phyloP scores from a whole-genome alignment of 2,888 invertebrate species.

The Caenorhabditis zanzibari region DNA sequence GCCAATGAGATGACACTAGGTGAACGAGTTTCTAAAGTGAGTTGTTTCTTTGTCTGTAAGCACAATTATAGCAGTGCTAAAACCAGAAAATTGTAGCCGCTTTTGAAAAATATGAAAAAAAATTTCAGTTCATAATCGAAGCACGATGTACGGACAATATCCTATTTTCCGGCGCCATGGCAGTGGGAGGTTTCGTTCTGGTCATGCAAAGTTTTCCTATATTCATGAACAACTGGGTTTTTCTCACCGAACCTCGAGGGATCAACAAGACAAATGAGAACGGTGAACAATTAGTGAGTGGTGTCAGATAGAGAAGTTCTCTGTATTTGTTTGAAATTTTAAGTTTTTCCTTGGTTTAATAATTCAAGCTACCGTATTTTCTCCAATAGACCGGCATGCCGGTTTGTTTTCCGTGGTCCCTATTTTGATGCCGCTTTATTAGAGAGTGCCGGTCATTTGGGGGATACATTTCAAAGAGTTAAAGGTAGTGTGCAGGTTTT shows the following conservation, averaged over 20 bases:
- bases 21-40: slow-evolving; percentile 63
- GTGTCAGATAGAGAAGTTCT: background rate
- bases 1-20: slow-evolving; percentile 58
- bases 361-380: too few species aligned
- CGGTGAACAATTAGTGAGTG: slow-evolving; percentile 77
- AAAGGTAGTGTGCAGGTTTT: too few species aligned
- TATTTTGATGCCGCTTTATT: too few species aligned
- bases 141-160: slow-evolving; percentile 77
- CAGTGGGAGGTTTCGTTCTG: slow-evolving; percentile 69
- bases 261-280: slow-evolving; percentile 81
- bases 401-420: too few species aligned
- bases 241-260: slow-evolving; percentile 80
- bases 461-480: too few species aligned
- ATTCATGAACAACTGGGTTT: slow-evolving; percentile 80
- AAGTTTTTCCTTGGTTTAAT: too few species aligned
- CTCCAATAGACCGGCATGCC: too few species aligned
- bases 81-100: background rate
- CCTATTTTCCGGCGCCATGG: slow-evolving; percentile 70
- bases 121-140: slow-evolving; percentile 72
- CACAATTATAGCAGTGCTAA: background rate
- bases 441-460: too few species aligned
- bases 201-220: slow-evolving; percentile 75
- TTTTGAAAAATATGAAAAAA: background rate
- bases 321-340: slow-evolving; percentile 1
- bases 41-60: background rate